These are phyloP conservation scores for Trididemnum nubilum DNA, from an alignment of 23 tunicate genomes.

Conservation along the genomic window DNA sequence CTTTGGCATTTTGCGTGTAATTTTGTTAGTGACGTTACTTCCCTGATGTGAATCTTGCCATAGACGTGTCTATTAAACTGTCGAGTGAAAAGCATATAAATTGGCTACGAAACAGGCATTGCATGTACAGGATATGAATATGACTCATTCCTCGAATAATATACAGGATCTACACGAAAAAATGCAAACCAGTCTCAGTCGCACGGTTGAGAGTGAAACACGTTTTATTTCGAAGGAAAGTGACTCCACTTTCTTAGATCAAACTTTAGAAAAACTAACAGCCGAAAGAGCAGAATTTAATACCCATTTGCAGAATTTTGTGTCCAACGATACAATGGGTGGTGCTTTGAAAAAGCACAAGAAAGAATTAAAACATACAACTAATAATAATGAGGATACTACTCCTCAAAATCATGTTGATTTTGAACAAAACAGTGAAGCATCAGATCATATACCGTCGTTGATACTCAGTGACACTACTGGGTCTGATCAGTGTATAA, in stretches of 20 bases:
- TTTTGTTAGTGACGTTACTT: no score
- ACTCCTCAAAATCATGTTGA: not conserved
- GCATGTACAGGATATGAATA: constrained; percentile 11
- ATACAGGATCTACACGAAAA: constrained; percentile 32
- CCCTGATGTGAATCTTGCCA: no score
- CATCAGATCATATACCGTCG: not conserved
- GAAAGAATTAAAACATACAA: not conserved
- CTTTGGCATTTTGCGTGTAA: no score
- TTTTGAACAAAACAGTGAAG: not conserved
- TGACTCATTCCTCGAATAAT: constrained; percentile 19
- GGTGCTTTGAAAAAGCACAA: not conserved
- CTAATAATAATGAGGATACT: not conserved
- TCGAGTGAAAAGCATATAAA: not conserved
- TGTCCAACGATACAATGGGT: constrained; percentile 2
- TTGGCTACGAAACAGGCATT: not conserved
- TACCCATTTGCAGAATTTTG: not conserved
- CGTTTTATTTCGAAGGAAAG: not conserved
- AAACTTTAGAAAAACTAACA: not conserved
- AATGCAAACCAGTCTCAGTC: constrained; percentile 19
- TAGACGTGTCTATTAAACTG: not conserved
- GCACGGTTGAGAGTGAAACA: constrained; percentile 2
- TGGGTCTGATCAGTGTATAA: not conserved
- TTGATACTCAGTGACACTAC: not conserved
- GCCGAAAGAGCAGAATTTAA: not conserved
- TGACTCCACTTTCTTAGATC: not conserved